These are phyloP conservation scores for Pangasius djambal DNA, from an alignment of 2,797 vertebrate species.

Conservation along the genomic window DNA sequence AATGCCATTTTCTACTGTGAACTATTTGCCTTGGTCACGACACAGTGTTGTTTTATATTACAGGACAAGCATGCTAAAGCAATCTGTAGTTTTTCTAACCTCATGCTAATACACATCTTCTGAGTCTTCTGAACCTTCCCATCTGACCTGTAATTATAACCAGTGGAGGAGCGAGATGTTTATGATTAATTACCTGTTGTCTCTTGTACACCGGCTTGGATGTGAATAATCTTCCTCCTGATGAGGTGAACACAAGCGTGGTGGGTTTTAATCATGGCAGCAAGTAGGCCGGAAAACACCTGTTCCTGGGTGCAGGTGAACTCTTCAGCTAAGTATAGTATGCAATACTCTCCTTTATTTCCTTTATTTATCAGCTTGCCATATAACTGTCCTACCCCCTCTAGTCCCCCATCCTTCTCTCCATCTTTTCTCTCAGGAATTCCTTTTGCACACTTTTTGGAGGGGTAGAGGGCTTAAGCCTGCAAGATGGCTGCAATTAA, in stretches of 20 bases:
- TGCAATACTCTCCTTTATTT: background rate
- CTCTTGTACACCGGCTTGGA: conserved; percentile 49
- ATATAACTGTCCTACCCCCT: background rate
- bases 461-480: conserved; percentile 6
- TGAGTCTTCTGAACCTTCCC: background rate
- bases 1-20: background rate
- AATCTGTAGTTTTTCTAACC: background rate
- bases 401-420: background rate
- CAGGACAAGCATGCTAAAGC: background rate
- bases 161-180: background rate
- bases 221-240: conserved; percentile 68
- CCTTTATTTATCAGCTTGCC: background rate
- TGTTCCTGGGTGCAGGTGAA: background rate
- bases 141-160: conserved; percentile 4
- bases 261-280: conserved; percentile 66
- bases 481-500: conserved; percentile 55
- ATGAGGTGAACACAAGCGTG: conserved; percentile 70
- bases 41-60: background rate
- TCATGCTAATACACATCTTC: background rate
- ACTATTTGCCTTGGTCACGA: background rate
- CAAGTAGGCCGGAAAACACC: background rate
- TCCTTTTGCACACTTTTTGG: background rate
- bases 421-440: conserved; percentile 29
- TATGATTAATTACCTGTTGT: conserved; percentile 10
- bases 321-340: background rate